These are phyloP conservation scores for Lasiurus cinereus DNA, from an alignment of 2,113 vertebrate genomes.

Conservation along the genomic window DNA sequence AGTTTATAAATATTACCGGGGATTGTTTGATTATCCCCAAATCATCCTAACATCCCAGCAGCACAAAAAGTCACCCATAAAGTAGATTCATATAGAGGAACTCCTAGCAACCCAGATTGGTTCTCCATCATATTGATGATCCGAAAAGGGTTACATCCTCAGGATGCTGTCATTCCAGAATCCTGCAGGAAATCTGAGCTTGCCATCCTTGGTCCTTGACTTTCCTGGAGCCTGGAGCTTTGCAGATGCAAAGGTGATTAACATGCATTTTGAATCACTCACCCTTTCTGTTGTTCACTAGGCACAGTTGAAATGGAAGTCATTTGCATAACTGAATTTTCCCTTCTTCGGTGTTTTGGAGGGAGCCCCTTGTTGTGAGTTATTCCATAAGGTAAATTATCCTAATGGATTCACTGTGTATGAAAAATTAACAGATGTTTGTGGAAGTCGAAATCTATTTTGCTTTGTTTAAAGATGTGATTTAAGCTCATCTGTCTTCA, in stretches of 20 bases:
- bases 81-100: background rate
- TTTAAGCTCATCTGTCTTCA: conserved; percentile 79
- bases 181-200: conserved; percentile 22
- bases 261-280: conserved; percentile 40
- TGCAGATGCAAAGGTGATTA: conserved; percentile 56
- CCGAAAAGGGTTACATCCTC: background rate
- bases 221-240: conserved; percentile 9
- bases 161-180: background rate
- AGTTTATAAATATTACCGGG: background rate
- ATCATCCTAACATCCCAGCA: background rate
- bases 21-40: background rate
- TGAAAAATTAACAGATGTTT: conserved; percentile 83
- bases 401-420: conserved; percentile 71
- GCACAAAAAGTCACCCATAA: background rate
- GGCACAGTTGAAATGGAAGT: conserved; percentile 61
- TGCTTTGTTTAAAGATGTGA: conserved; percentile 80
- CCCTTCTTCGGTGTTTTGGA: background rate
- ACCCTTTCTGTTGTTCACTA: conserved; percentile 53
- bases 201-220: background rate
- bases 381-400: conserved; percentile 81
- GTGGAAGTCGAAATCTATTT: conserved; percentile 75
- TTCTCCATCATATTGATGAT: background rate
- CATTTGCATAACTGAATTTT: conserved; percentile 77
- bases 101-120: background rate
- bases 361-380: conserved; percentile 54